Percentiles rank a stretch among this genome's conserved stretches.
phyloP scores from a whole-genome alignment of 2,888 invertebrate genomes.

The Alitta virens region DNA sequence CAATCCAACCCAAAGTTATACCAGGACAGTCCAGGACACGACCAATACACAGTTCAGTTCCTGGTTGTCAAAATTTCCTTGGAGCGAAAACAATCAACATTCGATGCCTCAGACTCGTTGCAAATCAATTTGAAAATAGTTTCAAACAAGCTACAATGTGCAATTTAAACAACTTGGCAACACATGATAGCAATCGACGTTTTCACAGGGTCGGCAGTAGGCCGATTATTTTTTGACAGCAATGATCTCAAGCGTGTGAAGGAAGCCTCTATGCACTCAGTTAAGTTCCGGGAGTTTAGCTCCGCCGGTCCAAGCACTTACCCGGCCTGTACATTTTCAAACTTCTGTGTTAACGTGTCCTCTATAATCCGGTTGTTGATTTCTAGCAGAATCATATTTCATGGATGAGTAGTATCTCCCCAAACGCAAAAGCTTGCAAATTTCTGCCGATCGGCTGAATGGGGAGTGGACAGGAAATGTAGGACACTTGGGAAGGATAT shows the following conservation, averaged over 20 bases:
- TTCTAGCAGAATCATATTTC: slow-evolving; percentile 71
- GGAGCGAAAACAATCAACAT: too few species aligned
- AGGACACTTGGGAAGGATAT: background rate
- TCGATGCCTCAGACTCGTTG: too few species aligned
- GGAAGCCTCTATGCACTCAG: too few species aligned
- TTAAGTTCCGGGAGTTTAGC: background rate
- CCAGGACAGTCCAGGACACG: background rate
- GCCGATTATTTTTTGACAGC: background rate
- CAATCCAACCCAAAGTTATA: too few species aligned
- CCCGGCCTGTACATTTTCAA: slow-evolving; percentile 94
- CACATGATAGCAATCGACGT: too few species aligned
- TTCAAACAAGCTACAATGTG: too few species aligned
- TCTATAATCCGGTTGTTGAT: slow-evolving; percentile 99
- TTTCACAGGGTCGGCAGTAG: too few species aligned
- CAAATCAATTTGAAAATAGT: too few species aligned
- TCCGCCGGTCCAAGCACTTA: slow-evolving; percentile 63
- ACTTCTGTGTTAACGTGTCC: slow-evolving; percentile 92
- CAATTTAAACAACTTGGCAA: too few species aligned
- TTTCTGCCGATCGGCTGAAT: background rate
- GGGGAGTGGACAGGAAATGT: background rate
- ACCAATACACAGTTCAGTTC: background rate
- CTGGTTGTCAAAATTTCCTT: too few species aligned
- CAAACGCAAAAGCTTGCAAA: background rate
- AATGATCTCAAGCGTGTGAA: background rate
- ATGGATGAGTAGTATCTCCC: background rate